Percentiles rank a stretch among this genome's conserved stretches.
Evolutionary conservation across 1,140 invertebrate species (phyloP).

Genomic region (Drosophila paulistorum): DNA sequence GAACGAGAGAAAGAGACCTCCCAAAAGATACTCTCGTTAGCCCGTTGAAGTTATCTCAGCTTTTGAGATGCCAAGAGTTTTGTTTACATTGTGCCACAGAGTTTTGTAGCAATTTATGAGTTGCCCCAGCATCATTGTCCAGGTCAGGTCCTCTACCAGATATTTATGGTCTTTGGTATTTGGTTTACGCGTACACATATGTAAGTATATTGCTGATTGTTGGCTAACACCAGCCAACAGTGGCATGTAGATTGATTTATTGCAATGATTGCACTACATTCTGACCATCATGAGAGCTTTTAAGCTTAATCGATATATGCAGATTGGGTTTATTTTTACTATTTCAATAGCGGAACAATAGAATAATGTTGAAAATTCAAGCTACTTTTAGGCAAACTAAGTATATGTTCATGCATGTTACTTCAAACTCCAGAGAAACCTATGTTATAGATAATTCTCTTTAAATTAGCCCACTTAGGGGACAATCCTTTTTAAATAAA

Average conservation of each 20-base stretch:
- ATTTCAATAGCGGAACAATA: too few relatives aligned
- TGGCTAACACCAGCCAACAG: not conserved
- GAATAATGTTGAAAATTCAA: too few relatives aligned
- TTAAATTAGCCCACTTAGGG: too few relatives aligned
- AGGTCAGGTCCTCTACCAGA: slow-evolving; percentile 2
- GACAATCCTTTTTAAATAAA: too few relatives aligned
- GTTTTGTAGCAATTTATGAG: slow-evolving; percentile 2
- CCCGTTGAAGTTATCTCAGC: not conserved
- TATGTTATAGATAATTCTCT: too few relatives aligned
- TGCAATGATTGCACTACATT: not conserved
- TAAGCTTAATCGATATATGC: too few relatives aligned
- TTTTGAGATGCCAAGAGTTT: not conserved
- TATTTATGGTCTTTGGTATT: slow-evolving; percentile 9
- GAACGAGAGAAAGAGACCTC: not conserved
- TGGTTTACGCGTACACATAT: not conserved
- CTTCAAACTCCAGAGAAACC: too few relatives aligned
- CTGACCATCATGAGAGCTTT: not conserved
- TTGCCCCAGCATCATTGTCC: not conserved
- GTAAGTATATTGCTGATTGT: not conserved
- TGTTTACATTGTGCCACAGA: slow-evolving; percentile 6
- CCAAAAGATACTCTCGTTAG: slow-evolving; percentile 9
- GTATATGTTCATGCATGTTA: too few relatives aligned
- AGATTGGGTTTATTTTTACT: too few relatives aligned
- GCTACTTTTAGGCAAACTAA: too few relatives aligned
- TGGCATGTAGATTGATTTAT: not conserved